Base-by-base conservation (phyloP, 2,888 invertebrate genomes). In the Conus canariensis region DNA sequence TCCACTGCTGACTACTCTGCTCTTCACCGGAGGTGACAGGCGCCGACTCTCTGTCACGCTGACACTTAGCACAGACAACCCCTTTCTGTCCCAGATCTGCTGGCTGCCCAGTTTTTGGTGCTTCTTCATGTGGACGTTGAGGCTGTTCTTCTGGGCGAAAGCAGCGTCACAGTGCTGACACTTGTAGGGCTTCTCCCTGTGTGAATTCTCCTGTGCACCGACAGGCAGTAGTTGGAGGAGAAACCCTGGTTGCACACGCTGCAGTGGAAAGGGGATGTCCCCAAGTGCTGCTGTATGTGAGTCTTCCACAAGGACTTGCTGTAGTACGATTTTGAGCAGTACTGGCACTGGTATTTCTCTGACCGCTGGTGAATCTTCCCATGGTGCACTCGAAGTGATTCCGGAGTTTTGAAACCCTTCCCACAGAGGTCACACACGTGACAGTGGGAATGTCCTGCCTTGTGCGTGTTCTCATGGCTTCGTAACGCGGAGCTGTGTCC, bases 131-230 rank as follows among this genome's bases (percentile, higher is more conserved):
- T 89, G 85, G 12, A 89, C 85, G 25, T 89, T 25, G 5, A 92
- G 80, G 60, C 88, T 82, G 88, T 88, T 88, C 30, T 90, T 90
- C 90, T 89, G 80, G 10, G 82, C 70, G 45, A 90, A 92, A 59
- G 67, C n/a, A 25, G 87, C 88, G 10, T 70, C 64, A 60, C 92
- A 92, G 19, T 85, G 64, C 19, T 74, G 67, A 59, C 91, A 91
- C 64, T 90, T 88, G 87, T 90, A 92, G 1, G 91, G 87, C 22
- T 90, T 91, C 80, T 85, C 80, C 90, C 90, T 7, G 88, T 77
- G 85, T 92, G 92, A 0, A 88, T 87, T 22, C 90, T 60, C 16
- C 45, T 82, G 85, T 92, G 92, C 5, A 87, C 86, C 86, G 45
- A 82, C 22, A 92, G 85, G 82, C 87, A 56, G 45, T 88, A 88